A percentile compares a stretch with the other conserved stretches of the same genome.
phyloP scores from a whole-genome alignment of 2,113 vertebrate species.

The Clinocottus analis region DNA sequence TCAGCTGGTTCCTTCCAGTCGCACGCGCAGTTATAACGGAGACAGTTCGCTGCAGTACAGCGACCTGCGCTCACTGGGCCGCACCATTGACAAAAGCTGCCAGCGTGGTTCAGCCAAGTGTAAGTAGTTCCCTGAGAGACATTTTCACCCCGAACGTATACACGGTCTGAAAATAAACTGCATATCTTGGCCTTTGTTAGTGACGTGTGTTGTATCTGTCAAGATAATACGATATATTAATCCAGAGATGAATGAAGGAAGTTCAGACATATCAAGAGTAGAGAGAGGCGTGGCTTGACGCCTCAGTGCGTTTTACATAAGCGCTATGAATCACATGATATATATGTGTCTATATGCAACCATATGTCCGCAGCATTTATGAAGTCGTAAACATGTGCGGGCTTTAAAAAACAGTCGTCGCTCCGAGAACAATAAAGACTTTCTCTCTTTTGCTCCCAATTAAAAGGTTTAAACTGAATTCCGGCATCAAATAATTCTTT shows the following conservation, averaged over 20 bases:
- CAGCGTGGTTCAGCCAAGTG: slow-evolving; percentile 79
- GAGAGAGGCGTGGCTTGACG: neutral
- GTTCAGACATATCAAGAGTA: neutral
- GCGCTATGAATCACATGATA: neutral
- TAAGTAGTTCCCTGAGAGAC: slow-evolving; percentile 59
- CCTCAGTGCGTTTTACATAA: neutral
- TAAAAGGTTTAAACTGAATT: neutral
- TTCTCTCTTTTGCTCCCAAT: neutral
- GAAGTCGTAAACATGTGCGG: neutral
- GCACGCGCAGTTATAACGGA: slow-evolving; percentile 89
- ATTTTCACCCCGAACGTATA: neutral
- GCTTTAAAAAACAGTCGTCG: neutral
- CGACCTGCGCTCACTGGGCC: slow-evolving; percentile 82
- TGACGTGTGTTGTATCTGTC: slow-evolving; percentile 9
- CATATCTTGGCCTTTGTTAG: slow-evolving; percentile 6
- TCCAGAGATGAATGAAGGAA: neutral
- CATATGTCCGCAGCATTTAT: neutral
- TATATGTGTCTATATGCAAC: neutral
- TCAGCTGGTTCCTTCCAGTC: slow-evolving; percentile 89
- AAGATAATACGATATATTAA: slow-evolving; percentile 24
- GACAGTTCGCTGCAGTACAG: slow-evolving; percentile 86
- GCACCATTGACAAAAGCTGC: slow-evolving; percentile 79
- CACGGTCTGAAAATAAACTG: neutral
- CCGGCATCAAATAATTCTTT: neutral
- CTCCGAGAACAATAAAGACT: neutral